Base-by-base conservation (phyloP, 2,113 vertebrate species). In the Apaloderma vittatum region DNA sequence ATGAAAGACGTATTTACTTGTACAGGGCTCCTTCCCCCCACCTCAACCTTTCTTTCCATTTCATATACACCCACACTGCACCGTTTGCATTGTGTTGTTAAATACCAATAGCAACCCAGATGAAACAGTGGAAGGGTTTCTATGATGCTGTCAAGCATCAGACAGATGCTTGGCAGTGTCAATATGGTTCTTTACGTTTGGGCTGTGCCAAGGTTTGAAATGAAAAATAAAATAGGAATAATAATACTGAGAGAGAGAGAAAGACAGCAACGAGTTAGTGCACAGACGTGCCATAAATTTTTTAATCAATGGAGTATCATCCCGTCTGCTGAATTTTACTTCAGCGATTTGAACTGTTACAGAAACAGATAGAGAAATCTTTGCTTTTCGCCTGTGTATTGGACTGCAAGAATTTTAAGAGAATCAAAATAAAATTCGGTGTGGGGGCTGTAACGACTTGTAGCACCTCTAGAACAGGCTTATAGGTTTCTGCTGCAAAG, bases 1-100 rank as follows among this genome's bases (percentile, higher is more conserved):
- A 97, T 97, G 98, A 98, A 98, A 98, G 96, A 96, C 48, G 26
- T 97, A 95, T 98, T 98, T 98, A 97, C 96, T 97, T 34, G 45
- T 66, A 67, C 94, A 65, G 86, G 95, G 93, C 75, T 96, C 93
- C 90, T 96, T 97, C 81, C 86, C 97, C 94, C 90, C 82, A 63
- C 65, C 71, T 77, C 94, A 93, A 92, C 93, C 91, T 98, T 97
- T 93, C 95, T 97, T 96, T 95, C 97, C 92, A 76, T 93, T 95
- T 95, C 92, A 88, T 37, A 68, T 68, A 96, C 96, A 96, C 97
- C 97, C 96, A 97, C 96, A 93, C 90, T 79, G 90, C 86, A 96
- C 87, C 90, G 61, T 91, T 95, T 94, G 83, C 92, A 97, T 92
- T 97, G 96, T 97, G 97, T 95, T 97, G 95, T 94, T 97, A 81